phyloP scores from a whole-genome alignment of 2,113 vertebrate genomes.

The Galemys pyrenaicus region DNA sequence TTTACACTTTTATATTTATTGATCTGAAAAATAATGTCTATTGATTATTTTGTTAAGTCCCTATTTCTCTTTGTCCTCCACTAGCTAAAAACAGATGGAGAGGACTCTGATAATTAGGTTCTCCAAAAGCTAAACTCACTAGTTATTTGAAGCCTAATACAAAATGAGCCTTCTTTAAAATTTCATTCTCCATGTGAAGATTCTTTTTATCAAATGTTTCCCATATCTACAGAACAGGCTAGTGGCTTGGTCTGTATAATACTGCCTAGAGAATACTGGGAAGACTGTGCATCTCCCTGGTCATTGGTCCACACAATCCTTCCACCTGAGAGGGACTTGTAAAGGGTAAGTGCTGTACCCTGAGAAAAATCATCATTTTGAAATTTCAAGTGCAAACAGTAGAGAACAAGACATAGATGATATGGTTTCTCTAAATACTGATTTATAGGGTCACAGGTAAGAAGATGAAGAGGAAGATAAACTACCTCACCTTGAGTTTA shows the following conservation, averaged over 20 bases:
- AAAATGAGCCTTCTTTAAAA: constrained; percentile 53
- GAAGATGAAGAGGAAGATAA: not conserved
- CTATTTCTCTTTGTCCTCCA: not conserved
- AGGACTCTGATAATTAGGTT: not conserved
- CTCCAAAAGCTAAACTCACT: not conserved
- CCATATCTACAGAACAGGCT: constrained; percentile 64
- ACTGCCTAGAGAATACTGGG: constrained; percentile 14
- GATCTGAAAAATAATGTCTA: not conserved
- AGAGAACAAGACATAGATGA: not conserved
- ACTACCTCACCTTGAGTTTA: not conserved
- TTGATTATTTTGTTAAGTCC: not conserved
- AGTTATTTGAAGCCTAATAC: not conserved
- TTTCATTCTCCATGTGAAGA: constrained; percentile 59
- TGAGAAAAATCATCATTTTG: not conserved
- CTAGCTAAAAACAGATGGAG: not conserved
- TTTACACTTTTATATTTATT: constrained; percentile 29
- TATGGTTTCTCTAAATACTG: not conserved
- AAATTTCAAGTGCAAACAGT: not conserved
- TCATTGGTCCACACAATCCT: not conserved
- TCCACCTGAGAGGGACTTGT: not conserved
- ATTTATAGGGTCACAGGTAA: not conserved
- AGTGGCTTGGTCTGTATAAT: constrained; percentile 32
- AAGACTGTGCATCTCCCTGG: not conserved
- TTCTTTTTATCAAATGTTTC: constrained; percentile 57
- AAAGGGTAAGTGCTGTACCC: not conserved